A percentile compares a stretch with the other conserved stretches of the same genome.
phyloP scores from a whole-genome alignment of 2,113 vertebrate genomes.

The Hirundichthys speculiger region DNA sequence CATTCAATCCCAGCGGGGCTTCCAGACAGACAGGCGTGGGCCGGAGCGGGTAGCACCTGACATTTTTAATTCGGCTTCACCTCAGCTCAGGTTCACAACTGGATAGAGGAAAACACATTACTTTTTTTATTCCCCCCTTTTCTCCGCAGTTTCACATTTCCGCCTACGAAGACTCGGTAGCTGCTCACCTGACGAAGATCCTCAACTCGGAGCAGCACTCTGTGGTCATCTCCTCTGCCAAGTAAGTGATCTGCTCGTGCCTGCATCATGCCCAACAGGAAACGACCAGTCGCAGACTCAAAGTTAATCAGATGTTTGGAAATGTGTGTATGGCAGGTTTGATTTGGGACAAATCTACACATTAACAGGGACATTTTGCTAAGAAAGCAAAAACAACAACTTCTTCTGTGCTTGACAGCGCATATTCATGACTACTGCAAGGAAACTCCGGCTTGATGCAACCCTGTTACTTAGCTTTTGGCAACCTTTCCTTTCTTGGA shows the following conservation, averaged over 20 bases:
- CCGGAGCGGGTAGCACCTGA: conserved; percentile 3
- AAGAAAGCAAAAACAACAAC: no score
- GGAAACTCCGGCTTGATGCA: no score
- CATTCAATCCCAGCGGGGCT: conserved; percentile 20
- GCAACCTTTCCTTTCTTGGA: no score
- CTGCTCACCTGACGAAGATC: conserved; percentile 95
- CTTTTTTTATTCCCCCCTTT: background rate
- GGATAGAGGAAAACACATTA: background rate
- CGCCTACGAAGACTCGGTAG: conserved; percentile 94
- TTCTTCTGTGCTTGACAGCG: no score
- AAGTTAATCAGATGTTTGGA: no score
- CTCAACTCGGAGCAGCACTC: conserved; percentile 96
- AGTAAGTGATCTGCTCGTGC: conserved; percentile 80
- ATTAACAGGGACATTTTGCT: no score
- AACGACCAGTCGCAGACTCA: background rate
- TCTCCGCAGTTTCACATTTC: conserved; percentile 87
- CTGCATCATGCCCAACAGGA: background rate
- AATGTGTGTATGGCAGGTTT: no score
- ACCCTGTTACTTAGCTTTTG: no score
- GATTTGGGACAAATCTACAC: no score
- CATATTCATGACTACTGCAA: no score
- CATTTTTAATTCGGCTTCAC: conserved; percentile 13
- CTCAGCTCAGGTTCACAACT: background rate
- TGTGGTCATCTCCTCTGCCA: conserved; percentile 94
- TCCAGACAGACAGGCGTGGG: conserved; percentile 20